These are phyloP conservation scores for Nebria ingens DNA, from an alignment of 1,140 invertebrate genomes.

Conservation along the genomic window DNA sequence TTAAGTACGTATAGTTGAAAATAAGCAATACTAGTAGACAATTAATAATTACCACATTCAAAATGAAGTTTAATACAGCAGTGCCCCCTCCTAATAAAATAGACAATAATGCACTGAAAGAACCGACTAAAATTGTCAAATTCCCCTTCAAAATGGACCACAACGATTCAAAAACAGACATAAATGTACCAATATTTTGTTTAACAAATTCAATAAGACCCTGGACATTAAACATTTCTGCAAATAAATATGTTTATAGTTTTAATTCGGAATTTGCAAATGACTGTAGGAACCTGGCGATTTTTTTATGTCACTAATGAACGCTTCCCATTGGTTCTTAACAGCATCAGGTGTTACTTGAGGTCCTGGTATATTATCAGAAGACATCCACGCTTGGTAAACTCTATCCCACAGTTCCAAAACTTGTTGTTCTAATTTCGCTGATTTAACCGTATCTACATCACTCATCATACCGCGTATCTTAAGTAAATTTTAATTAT, in stretches of 20 bases:
- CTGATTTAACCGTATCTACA: slow-evolving; percentile 69
- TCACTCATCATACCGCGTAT: slow-evolving; percentile 68
- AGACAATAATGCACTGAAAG: slow-evolving; percentile 77
- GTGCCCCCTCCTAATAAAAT: slow-evolving; percentile 85
- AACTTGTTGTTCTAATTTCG: slow-evolving; percentile 80
- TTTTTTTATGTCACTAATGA: slow-evolving; percentile 59
- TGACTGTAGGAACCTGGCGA: slow-evolving; percentile 49
- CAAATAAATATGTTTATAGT: slow-evolving; percentile 19
- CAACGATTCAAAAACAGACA: slow-evolving; percentile 83
- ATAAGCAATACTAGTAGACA: background rate
- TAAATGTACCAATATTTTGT: slow-evolving; percentile 85
- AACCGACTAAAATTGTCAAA: slow-evolving; percentile 77
- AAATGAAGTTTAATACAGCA: slow-evolving; percentile 84
- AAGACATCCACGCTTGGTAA: slow-evolving; percentile 84
- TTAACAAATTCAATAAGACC: slow-evolving; percentile 72
- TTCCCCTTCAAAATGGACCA: slow-evolving; percentile 90
- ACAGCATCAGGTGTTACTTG: slow-evolving; percentile 56
- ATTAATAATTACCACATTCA: slow-evolving; percentile 64
- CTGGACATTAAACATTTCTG: slow-evolving; percentile 62
- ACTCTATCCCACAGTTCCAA: slow-evolving; percentile 87
- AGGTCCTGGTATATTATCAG: slow-evolving; percentile 48
- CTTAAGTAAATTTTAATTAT: slow-evolving; percentile 32
- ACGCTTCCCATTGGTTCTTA: slow-evolving; percentile 56
- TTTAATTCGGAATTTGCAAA: slow-evolving; percentile 4
- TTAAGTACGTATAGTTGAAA: too few relatives aligned